Conservation (phyloP, 2,888 invertebrate species). For the Calliphora vomitoria region DNA sequence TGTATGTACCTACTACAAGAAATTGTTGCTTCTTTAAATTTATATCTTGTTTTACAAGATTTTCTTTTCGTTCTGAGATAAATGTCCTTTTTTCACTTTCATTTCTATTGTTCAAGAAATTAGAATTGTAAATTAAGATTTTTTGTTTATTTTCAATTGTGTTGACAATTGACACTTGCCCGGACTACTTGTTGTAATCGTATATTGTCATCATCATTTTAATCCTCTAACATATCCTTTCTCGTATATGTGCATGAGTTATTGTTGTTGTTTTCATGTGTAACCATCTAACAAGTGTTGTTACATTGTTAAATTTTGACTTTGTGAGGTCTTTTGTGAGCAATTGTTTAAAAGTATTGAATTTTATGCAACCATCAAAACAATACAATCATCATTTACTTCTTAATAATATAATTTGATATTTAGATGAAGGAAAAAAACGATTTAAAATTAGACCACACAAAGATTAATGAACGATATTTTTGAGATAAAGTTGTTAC, state of each 20-base stretch:
- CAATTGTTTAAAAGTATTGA: constrained; percentile 29
- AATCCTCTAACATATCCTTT: neutral
- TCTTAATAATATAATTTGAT: constrained; percentile 67
- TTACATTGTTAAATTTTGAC: constrained; percentile 45
- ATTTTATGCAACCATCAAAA: constrained; percentile 38
- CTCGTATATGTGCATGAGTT: neutral
- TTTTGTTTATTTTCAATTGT: constrained; percentile 57
- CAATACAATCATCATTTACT: constrained; percentile 52
- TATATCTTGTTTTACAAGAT: constrained; percentile 64
- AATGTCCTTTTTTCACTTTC: constrained; percentile 30
- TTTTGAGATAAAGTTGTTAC: neutral
- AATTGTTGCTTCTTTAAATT: constrained; percentile 53
- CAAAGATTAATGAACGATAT: neutral
- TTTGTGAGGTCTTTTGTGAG: constrained; percentile 43
- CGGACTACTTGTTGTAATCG: constrained; percentile 42
- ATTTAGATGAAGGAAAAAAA: constrained; percentile 40
- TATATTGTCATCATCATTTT: constrained; percentile 43
- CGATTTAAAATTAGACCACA: constrained; percentile 51
- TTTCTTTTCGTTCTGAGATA: constrained; percentile 21
- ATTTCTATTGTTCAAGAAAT: constrained; percentile 47
- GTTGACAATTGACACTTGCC: constrained; percentile 73
- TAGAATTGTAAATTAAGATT: constrained; percentile 69
- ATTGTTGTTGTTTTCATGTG: neutral
- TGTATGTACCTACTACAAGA: neutral
- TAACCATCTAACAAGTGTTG: constrained; percentile 54